Evolutionary conservation across 1,140 invertebrate genomes (phyloP).

Genomic region (Nebria ingens): DNA sequence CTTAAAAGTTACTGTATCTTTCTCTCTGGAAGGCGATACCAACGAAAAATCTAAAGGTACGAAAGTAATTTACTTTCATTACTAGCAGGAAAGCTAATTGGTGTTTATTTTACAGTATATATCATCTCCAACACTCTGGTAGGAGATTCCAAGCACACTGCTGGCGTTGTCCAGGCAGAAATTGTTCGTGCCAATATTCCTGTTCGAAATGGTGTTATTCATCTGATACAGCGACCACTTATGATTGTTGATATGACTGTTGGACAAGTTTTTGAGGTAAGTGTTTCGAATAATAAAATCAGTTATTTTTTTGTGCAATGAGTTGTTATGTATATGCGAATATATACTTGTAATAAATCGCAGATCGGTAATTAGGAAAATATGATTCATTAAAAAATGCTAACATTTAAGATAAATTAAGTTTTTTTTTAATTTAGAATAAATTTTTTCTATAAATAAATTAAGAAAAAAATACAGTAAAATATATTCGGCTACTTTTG

Average conservation of each 20-base stretch:
- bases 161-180: slow-evolving; percentile 74
- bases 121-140: slow-evolving; percentile 77
- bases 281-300: slow-evolving; percentile 36
- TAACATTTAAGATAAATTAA: too few species aligned
- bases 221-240: slow-evolving; percentile 79
- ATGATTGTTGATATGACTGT: slow-evolving; percentile 82
- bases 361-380: too few species aligned
- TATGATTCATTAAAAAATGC: too few species aligned
- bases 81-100: not conserved
- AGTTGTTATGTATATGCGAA: too few species aligned
- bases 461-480: too few species aligned
- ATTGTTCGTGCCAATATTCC: slow-evolving; percentile 87
- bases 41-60: not conserved
- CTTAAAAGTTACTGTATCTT: slow-evolving; percentile 69
- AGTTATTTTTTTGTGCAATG: too few species aligned
- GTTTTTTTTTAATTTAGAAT: too few species aligned
- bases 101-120: slow-evolving; percentile 51
- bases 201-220: slow-evolving; percentile 83
- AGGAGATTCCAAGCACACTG: slow-evolving; percentile 61
- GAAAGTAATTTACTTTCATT: not conserved
- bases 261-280: slow-evolving; percentile 74
- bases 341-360: too few species aligned
- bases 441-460: too few species aligned
- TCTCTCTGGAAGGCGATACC: slow-evolving; percentile 33
- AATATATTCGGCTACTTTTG: too few species aligned